A percentile compares a stretch with the other conserved stretches of the same genome.
Evolutionary conservation across 1,140 invertebrate genomes (phyloP).

Genomic region (Sycobia sp.): DNA sequence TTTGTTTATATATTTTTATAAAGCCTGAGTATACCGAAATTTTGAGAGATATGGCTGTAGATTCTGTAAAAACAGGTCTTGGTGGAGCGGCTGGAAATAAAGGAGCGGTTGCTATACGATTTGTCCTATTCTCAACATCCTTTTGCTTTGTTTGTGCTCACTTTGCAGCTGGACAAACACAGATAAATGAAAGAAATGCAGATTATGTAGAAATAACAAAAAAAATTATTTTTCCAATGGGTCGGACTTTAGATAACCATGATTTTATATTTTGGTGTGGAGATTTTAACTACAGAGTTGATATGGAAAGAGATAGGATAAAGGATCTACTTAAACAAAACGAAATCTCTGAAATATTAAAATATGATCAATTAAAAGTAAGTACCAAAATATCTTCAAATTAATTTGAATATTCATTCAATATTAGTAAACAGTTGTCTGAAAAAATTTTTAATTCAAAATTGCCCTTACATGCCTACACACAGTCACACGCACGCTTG

Average conservation of each 20-base stretch:
- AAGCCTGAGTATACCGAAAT: conserved; percentile 83
- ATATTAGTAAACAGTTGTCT: no score
- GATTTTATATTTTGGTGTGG: conserved; percentile 99
- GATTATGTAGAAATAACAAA: conserved; percentile 95
- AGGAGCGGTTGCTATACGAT: conserved; percentile 93
- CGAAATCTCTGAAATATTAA: conserved; percentile 79
- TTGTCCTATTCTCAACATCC: conserved; percentile 90
- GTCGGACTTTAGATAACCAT: conserved; percentile 88
- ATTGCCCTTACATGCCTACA: no score
- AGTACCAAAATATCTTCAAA: conserved; percentile 11
- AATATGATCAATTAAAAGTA: conserved; percentile 86
- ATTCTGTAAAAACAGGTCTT: conserved; percentile 96
- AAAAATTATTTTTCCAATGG: conserved; percentile 93
- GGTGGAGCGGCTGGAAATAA: conserved; percentile 96
- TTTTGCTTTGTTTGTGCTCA: conserved; percentile 98
- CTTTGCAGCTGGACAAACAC: conserved; percentile 97
- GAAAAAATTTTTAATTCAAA: no score
- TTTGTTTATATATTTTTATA: conserved; percentile 95
- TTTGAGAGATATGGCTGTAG: conserved; percentile 90
- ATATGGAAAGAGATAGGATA: conserved; percentile 94
- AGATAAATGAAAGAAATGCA: conserved; percentile 93
- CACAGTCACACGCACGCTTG: no score
- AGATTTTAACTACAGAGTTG: conserved; percentile 99
- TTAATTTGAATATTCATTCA: background rate
- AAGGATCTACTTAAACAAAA: conserved; percentile 81